Percentiles rank a stretch among this genome's conserved stretches.
phyloP scores from a whole-genome alignment of 1,140 invertebrate species.

The Kradibia gibbosae region DNA sequence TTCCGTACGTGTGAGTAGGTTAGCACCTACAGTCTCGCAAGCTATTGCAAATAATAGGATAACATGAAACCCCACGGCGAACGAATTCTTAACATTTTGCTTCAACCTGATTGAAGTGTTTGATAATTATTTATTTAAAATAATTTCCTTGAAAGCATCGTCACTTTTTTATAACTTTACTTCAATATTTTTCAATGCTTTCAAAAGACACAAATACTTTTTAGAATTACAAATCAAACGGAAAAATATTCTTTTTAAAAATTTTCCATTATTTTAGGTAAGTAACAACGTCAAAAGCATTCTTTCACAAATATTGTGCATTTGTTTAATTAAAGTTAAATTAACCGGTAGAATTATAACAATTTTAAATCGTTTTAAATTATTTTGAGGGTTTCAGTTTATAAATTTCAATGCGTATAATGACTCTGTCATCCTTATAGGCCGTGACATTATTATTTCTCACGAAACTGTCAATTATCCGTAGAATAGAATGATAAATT shows the following conservation, averaged over 20 bases:
- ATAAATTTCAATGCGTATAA: no score
- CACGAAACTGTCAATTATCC: no score
- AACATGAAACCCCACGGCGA: not conserved
- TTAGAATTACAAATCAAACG: not conserved
- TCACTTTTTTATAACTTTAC: not conserved
- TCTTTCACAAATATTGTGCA: no score
- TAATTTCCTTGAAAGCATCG: not conserved
- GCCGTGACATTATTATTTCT: no score
- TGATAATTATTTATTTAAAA: conserved; percentile 6
- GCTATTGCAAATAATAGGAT: not conserved
- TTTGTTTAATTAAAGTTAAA: no score
- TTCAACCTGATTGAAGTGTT: not conserved
- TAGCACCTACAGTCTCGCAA: not conserved
- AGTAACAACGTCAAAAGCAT: not conserved
- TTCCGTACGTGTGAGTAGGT: not conserved
- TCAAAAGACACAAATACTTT: no score
- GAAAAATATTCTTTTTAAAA: not conserved
- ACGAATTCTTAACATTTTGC: not conserved
- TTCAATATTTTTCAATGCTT: not conserved
- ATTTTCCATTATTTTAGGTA: not conserved
- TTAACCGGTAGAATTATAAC: no score
- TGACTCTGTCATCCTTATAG: no score
- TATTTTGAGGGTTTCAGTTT: no score
- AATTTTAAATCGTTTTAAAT: no score
- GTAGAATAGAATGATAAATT: no score